A percentile compares a stretch with the other conserved stretches of the same genome.
These are phyloP conservation scores for Cynodonichthys magdalenae DNA, from an alignment of 2,797 vertebrate species.

Conservation along the genomic window DNA sequence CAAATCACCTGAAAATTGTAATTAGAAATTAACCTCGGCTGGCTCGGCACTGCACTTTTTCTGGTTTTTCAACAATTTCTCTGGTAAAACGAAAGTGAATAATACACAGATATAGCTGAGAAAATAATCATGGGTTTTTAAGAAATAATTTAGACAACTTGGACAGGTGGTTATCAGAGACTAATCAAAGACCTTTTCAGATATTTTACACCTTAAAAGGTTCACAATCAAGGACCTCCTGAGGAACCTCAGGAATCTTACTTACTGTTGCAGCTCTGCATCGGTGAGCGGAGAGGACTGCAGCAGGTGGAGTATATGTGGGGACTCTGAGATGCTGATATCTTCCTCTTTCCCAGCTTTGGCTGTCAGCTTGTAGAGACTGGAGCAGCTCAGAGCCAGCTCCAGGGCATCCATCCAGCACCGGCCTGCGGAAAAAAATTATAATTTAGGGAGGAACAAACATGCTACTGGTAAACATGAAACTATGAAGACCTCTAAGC, in stretches of 20 bases:
- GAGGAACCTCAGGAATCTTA: slow-evolving; percentile 13
- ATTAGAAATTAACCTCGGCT: background rate
- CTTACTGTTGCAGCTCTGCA: slow-evolving; percentile 92
- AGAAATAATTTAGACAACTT: too few relatives aligned
- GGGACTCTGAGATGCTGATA: slow-evolving; percentile 84
- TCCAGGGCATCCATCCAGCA: slow-evolving; percentile 99
- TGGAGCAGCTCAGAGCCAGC: slow-evolving; percentile 93
- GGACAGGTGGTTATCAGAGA: too few relatives aligned
- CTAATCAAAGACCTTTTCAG: too few relatives aligned
- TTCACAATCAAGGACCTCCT: too few relatives aligned
- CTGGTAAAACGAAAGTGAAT: background rate
- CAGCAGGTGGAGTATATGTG: slow-evolving; percentile 88
- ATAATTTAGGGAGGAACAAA: background rate
- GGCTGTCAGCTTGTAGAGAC: slow-evolving; percentile 88
- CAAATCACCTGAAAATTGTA: background rate
- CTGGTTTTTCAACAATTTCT: background rate
- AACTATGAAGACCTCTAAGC: background rate
- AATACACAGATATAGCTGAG: background rate
- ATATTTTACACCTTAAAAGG: too few relatives aligned
- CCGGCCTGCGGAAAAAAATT: slow-evolving; percentile 80
- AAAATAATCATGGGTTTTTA: background rate
- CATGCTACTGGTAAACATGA: background rate
- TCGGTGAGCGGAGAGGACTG: slow-evolving; percentile 83
- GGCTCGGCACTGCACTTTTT: background rate
- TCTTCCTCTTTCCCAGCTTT: slow-evolving; percentile 88